phyloP scores from a whole-genome alignment of 2,113 vertebrate species.

The Hypomesus transpacificus region DNA sequence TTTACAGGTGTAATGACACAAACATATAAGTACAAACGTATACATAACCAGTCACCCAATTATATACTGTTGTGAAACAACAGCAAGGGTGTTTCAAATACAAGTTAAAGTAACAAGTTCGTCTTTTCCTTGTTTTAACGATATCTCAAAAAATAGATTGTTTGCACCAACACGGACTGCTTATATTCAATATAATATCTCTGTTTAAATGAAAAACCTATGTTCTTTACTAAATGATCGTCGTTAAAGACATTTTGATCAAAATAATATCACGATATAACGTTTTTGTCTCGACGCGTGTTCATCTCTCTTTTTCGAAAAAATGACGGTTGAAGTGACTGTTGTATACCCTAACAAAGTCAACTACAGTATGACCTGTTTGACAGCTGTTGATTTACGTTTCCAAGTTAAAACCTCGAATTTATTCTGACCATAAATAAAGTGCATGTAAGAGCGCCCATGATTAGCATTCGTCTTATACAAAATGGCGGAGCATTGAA shows the following conservation, averaged over 20 bases:
- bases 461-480: constrained; percentile 80
- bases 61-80: constrained; percentile 33
- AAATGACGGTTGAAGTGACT: not conserved
- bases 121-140: constrained; percentile 77
- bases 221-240: constrained; percentile 44
- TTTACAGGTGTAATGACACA: constrained; percentile 48
- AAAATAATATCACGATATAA: constrained; percentile 62
- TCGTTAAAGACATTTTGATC: constrained; percentile 59
- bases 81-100: constrained; percentile 54
- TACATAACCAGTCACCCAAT: constrained; percentile 22
- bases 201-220: constrained; percentile 29
- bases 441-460: constrained; percentile 79
- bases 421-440: constrained; percentile 76
- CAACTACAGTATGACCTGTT: constrained; percentile 21
- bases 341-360: constrained; percentile 42
- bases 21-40: constrained; percentile 45
- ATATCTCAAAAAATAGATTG: constrained; percentile 63
- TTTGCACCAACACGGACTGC: constrained; percentile 44
- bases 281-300: constrained; percentile 66
- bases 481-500: constrained; percentile 81
- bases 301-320: constrained; percentile 45
- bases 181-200: constrained; percentile 7
- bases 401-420: constrained; percentile 38
- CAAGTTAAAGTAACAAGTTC: constrained; percentile 71
- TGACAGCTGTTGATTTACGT: constrained; percentile 35